phyloP scores from a whole-genome alignment of 2,888 invertebrate species.

The Silvanus unidentatus region DNA sequence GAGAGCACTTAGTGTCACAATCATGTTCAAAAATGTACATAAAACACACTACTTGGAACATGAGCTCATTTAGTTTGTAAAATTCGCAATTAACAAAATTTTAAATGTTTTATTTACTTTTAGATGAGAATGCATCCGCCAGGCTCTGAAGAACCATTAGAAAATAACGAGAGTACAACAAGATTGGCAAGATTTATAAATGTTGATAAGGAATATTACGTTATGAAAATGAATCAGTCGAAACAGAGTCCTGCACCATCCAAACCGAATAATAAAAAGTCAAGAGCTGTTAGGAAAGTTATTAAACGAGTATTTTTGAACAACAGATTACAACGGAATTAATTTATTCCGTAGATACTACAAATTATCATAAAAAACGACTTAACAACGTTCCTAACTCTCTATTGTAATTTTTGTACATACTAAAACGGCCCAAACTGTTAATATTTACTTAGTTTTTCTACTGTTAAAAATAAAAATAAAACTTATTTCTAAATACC shows the following conservation, averaged over 20 bases:
- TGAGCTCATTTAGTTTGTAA: no score
- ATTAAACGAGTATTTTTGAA: not conserved
- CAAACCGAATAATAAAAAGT: not conserved
- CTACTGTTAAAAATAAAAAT: not conserved
- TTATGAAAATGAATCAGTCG: conserved; percentile 32
- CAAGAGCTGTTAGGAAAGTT: not conserved
- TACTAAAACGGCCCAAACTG: no score
- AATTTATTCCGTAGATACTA: not conserved
- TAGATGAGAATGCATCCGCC: conserved; percentile 66
- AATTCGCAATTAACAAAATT: no score
- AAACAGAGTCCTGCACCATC: conserved; percentile 6
- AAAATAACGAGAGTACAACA: conserved; percentile 43
- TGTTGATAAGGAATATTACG: conserved; percentile 45
- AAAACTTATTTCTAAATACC: not conserved
- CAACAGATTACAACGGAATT: not conserved
- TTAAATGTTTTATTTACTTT: no score
- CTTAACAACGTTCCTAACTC: no score
- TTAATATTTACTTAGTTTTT: not conserved
- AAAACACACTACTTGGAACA: no score
- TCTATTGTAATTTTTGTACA: no score
- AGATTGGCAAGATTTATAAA: conserved; percentile 50
- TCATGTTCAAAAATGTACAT: no score
- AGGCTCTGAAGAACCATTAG: conserved; percentile 54
- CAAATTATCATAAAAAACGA: not conserved
- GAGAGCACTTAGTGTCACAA: no score